phyloP scores from a whole-genome alignment of 2,888 invertebrate genomes.

The Mythimna loreyi region DNA sequence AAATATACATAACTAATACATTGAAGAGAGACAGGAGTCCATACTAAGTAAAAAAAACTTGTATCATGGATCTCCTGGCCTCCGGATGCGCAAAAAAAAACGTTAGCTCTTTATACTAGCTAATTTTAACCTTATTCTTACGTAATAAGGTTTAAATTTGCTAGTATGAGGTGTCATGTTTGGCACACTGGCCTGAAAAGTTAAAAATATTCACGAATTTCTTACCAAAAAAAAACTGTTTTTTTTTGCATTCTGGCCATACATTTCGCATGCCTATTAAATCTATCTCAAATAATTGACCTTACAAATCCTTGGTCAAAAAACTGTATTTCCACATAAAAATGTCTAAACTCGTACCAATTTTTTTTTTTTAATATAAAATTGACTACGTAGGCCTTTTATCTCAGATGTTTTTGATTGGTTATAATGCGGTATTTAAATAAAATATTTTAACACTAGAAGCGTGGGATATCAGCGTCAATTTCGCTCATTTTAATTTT shows the following conservation, averaged over 20 bases:
- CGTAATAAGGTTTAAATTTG: too few relatives aligned
- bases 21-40: too few relatives aligned
- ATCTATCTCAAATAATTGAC: constrained; percentile 4
- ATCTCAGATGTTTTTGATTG: constrained; percentile 20
- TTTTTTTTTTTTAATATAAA: constrained; percentile 57
- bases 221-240: neutral
- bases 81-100: too few relatives aligned
- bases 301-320: constrained; percentile 16
- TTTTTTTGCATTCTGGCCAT: neutral
- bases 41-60: too few relatives aligned
- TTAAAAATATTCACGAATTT: neutral
- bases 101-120: too few relatives aligned
- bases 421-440: constrained; percentile 17
- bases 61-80: too few relatives aligned
- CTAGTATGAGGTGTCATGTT: too few relatives aligned
- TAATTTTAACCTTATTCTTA: too few relatives aligned
- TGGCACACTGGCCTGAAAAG: too few relatives aligned
- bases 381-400: constrained; percentile 32
- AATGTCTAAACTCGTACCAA: constrained; percentile 37
- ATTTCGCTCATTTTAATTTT: too few relatives aligned
- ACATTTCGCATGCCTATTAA: constrained; percentile 10
- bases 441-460: constrained; percentile 2
- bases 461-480: too few relatives aligned
- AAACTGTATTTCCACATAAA: constrained; percentile 23
- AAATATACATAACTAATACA: too few relatives aligned